These are phyloP conservation scores for Stercorarius parasiticus DNA, from an alignment of 2,113 vertebrate genomes.

Conservation along the genomic window DNA sequence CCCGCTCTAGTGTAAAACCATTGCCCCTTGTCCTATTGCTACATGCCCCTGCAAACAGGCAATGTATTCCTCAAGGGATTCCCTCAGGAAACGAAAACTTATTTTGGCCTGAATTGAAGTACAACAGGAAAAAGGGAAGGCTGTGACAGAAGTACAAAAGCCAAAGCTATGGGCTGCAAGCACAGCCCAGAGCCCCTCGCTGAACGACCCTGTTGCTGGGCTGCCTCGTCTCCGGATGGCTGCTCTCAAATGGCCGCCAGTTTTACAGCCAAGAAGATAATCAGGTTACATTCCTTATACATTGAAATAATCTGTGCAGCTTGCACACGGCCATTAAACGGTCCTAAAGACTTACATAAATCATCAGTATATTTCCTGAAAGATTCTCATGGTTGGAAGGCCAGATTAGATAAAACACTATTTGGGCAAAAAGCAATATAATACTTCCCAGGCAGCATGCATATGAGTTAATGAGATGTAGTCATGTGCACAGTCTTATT, in stretches of 20 bases:
- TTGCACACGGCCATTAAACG: not conserved
- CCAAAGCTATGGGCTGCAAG: not conserved
- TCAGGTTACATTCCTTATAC: not conserved
- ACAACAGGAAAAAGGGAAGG: not conserved
- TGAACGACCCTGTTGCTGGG: not conserved
- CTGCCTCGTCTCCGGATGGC: not conserved
- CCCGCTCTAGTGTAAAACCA: too few species aligned
- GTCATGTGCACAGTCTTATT: not conserved
- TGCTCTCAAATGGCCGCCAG: not conserved
- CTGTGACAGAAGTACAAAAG: not conserved
- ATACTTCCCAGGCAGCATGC: not conserved
- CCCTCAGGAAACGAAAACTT: not conserved
- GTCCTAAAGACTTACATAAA: not conserved
- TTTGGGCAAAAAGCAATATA: not conserved
- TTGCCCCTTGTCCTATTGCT: too few species aligned
- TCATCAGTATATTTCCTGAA: not conserved
- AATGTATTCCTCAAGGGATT: not conserved
- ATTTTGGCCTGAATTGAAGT: not conserved
- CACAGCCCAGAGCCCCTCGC: not conserved
- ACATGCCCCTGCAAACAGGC: not conserved
- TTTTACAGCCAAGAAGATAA: not conserved
- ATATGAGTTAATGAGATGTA: not conserved
- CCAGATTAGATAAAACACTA: constrained; percentile 1
- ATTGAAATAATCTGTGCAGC: not conserved
- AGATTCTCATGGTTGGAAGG: not conserved